Base-by-base conservation (phyloP, 2,888 invertebrate genomes). In the Calameuta pallipes region DNA sequence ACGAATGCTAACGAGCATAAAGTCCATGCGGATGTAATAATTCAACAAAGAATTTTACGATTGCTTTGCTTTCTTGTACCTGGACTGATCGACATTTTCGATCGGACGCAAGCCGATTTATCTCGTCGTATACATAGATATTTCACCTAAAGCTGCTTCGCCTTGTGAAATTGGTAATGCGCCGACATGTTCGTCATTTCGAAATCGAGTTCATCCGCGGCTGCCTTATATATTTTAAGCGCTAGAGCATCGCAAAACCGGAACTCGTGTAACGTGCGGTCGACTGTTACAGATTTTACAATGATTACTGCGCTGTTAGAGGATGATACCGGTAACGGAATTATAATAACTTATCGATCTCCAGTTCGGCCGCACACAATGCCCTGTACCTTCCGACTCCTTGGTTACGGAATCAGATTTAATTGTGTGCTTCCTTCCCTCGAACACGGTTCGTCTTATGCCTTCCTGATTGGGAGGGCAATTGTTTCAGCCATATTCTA, bases 241-340 rank as follows among this genome's bases (percentile, higher is more conserved):
- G 15, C 23, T 9, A 23, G 9, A 56, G 9, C 56, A 23, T 56
- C 56, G 56, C 56, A 0, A 6, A 6, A 56, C 56, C 56, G 56
- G 56, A 56, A 56, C 56, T 56, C 56, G 23, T 56, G 56, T 56
- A 56, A 56, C 56, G 23, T 56, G 56, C 56, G 31, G 79, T 81
- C 84, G 77, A 84, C 81, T 84, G 80, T 84, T 80, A 78, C 83
- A 77, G 82, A 73, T 81, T 85, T 85, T 81, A 84, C 79, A 83
- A 78, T 84, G 84, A 84, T 84, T 85, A 79, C 79, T 79, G 76
- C 33, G 74, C 56, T 73, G 77, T 84, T 84, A 82, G 78, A 78
- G 84, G 85, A 84, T 81, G 79, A 79, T 71, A 75, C 79, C 80
- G 83, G 83, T 75, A 85, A 82, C 85, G 83, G 79, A 80, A 78